Conservation (phyloP, 2,113 vertebrate species). For the Dasyornis broadbenti region DNA sequence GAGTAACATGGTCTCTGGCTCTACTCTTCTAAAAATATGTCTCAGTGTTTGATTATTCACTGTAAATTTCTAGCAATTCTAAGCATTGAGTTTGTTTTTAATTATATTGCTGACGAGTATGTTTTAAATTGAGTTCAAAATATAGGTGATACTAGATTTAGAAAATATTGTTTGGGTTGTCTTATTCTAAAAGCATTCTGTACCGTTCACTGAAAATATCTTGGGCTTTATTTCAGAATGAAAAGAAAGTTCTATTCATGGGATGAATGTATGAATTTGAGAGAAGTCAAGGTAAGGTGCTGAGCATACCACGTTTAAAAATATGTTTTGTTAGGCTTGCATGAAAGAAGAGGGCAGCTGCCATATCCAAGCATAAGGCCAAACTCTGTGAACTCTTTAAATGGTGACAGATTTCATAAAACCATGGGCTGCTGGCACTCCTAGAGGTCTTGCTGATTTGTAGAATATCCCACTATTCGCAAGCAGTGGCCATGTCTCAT, state of each 20-base stretch:
- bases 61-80: neutral
- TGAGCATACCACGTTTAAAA: neutral
- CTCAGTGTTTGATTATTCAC: neutral
- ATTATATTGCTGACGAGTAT: neutral
- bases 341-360: neutral
- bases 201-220: neutral
- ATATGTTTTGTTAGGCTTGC: neutral
- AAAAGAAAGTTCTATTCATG: constrained; percentile 99
- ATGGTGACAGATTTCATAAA: neutral
- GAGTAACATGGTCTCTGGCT: neutral
- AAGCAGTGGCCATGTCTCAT: neutral
- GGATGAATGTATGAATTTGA: constrained; percentile 98
- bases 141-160: neutral
- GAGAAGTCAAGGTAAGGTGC: constrained; percentile 93
- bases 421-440: neutral
- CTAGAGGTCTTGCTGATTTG: neutral
- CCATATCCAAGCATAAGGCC: neutral
- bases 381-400: neutral
- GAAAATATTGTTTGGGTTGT: neutral
- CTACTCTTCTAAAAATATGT: neutral
- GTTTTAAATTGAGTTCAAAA: neutral
- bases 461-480: neutral
- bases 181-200: neutral
- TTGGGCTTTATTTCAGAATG: constrained; percentile 81
- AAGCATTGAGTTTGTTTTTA: neutral